phyloP scores from a whole-genome alignment of 1,140 invertebrate genomes.

The Pseudomyrmex flavicornis region DNA sequence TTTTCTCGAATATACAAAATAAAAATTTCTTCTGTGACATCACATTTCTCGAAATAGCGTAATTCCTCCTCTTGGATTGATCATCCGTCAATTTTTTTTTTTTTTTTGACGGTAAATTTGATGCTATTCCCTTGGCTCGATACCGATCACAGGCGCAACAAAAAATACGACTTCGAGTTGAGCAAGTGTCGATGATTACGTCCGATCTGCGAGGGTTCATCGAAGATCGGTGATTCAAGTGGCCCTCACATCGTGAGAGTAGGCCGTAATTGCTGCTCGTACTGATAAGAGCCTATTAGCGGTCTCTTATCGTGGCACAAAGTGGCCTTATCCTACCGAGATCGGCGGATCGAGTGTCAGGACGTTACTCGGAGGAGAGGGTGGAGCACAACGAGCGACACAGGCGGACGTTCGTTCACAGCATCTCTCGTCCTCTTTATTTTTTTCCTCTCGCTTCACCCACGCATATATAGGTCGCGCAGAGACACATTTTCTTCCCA shows the following conservation, averaged over 20 bases:
- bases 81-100: background rate
- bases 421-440: conserved; percentile 64
- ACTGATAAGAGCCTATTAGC: background rate
- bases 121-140: conserved; percentile 49
- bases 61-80: background rate
- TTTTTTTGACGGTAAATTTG: conserved; percentile 17
- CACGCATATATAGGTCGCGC: conserved; percentile 64
- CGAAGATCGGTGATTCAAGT: conserved; percentile 10
- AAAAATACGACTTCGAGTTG: conserved; percentile 42
- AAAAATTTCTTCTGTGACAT: conserved; percentile 42
- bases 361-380: conserved; percentile 66
- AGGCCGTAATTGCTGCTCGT: conserved; percentile 52
- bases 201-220: conserved; percentile 26
- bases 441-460: conserved; percentile 57
- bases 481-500: conserved; percentile 67
- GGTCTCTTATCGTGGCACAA: conserved; percentile 21
- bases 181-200: conserved; percentile 47
- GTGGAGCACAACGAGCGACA: conserved; percentile 66
- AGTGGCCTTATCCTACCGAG: conserved; percentile 28
- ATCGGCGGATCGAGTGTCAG: conserved; percentile 47
- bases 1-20: conserved; percentile 36
- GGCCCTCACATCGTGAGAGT: conserved; percentile 34
- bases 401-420: conserved; percentile 63
- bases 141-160: conserved; percentile 38
- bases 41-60: conserved; percentile 32